Evolutionary conservation across 2,797 vertebrate species (phyloP), one percentile per base, ranked within the genome.

Genomic region (Coreius guichenoti): DNA sequence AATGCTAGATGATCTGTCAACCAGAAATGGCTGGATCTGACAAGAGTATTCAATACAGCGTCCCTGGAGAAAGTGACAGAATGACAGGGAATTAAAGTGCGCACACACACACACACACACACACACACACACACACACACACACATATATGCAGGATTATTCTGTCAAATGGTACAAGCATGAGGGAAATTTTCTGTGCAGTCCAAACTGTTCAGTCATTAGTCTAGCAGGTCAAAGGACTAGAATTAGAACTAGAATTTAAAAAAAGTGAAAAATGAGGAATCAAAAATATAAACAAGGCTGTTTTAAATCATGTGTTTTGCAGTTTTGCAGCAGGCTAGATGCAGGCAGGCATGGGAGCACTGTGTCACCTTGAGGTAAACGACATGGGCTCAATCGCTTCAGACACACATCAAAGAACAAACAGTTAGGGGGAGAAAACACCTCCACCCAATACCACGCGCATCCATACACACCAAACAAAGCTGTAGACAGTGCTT

Each of bases 351-450:
- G 61, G 82, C 54, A 54, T 74, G 33, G 58, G 45, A 85, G 76
- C 73, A 70, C 54, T 39, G 79, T 85, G 79, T 88, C 82, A 86
- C 86, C 87, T 87, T 87, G 76, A 84, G 65, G 78, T 56, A 69
- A 78, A 56, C 16, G 51, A 86, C 72, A 78, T 68, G 36, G 23
- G 29, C 43, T 76, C 72, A 69, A 39, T 56, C 2, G 13, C 51
- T 75, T 68, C 19, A 73, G 4, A 81, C 69, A 84, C 63, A 83
- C 54, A 84, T 81, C 78, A 73, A 58, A 79, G 39, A 49, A 68
- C 58, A 49, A 39, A 49, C 31, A 72, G 26, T n/a, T 4, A 68
- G 16, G 26, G 33, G 58, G 36, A 78, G 56, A 78, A 78, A 80
- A 80, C 29, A 80, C 43, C 78, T 67, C 43, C 19, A 67, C 12